Base-by-base conservation (phyloP, 2,888 invertebrate species). In the Ashinkailepas kermadecensis region DNA sequence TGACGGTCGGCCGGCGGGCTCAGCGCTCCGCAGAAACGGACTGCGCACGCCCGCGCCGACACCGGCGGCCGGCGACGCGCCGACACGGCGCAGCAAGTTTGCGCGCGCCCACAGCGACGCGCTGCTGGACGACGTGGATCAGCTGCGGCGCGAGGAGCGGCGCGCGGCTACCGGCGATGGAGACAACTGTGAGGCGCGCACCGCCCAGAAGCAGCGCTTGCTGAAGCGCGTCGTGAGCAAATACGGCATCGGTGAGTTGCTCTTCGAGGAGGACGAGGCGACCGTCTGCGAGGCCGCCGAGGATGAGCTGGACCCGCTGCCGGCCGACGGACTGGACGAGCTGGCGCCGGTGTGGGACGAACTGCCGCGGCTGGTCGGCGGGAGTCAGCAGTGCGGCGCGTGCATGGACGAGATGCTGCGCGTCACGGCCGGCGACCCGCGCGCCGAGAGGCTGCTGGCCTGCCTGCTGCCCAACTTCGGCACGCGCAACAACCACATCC, bases 21-120 rank as follows among this genome's bases (percentile, higher is more conserved):
- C 39, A 4, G 39, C 39, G 4, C 39, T 4, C 79, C n/a, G 58
- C 25, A 74, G n/a, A 23, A 62, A 74, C 74, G 57, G 82, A 81
- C 74, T 81, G 78, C 74, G 81, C 81, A 39, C 81, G 81, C 62
- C 82, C 82, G 56, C 83, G 82, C 18, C 81, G 82, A 65, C 82
- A 83, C 54, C 15, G n/a, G 23, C 79, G 58, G 21, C 23, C 58
- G 21, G 21, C 39, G 15, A 79, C 39, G 81, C 74, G 21, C 21
- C 56, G 9, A 56, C 74, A 21, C 74, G 74, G 9, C 39, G 74
- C 18, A 15, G 11, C 9, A 74, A 74, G 74, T 74, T 74, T 56
- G 21, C 74, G 54, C 74, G 74, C 21, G 56, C 74, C 18, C 54
- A 56, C 56, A 74, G 74, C 56, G 74, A 74, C 74, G 74, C 74